These are phyloP conservation scores for Regulus satrapa DNA, from an alignment of 2,113 vertebrate species.

Conservation along the genomic window DNA sequence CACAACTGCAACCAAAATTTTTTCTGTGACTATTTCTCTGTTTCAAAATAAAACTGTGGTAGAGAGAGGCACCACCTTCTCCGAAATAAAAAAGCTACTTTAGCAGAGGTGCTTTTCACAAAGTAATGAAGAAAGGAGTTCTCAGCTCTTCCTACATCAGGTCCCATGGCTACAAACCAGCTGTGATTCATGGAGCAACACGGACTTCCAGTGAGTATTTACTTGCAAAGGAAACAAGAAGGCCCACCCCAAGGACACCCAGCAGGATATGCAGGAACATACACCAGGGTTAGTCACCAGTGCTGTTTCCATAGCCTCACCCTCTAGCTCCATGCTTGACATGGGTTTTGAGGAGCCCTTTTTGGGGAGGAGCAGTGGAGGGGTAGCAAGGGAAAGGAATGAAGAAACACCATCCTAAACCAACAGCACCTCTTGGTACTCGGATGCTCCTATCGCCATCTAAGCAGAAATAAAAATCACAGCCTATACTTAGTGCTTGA, in stretches of 20 bases:
- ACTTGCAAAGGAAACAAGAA: not conserved
- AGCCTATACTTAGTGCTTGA: not conserved
- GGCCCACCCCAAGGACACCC: not conserved
- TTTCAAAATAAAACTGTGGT: not conserved
- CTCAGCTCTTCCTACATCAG: not conserved
- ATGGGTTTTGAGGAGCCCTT: not conserved
- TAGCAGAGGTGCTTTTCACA: not conserved
- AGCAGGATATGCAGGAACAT: not conserved
- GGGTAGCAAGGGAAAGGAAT: not conserved
- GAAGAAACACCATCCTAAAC: not conserved
- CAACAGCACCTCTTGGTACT: not conserved
- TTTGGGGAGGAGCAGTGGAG: rapidly evolving
- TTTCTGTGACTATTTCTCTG: not conserved
- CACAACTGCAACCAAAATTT: rapidly evolving
- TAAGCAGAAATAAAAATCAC: not conserved
- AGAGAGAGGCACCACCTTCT: not conserved
- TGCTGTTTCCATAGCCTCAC: not conserved
- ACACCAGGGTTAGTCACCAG: not conserved
- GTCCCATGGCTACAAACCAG: not conserved
- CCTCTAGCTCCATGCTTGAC: not conserved
- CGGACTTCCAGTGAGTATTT: not conserved
- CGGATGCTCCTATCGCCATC: not conserved
- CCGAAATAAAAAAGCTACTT: too few relatives aligned
- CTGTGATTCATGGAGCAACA: not conserved
- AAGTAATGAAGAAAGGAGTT: not conserved